A percentile compares a stretch with the other conserved stretches of the same genome.
phyloP scores from a whole-genome alignment of 1,140 invertebrate genomes.

The Phthorimaea operculella region DNA sequence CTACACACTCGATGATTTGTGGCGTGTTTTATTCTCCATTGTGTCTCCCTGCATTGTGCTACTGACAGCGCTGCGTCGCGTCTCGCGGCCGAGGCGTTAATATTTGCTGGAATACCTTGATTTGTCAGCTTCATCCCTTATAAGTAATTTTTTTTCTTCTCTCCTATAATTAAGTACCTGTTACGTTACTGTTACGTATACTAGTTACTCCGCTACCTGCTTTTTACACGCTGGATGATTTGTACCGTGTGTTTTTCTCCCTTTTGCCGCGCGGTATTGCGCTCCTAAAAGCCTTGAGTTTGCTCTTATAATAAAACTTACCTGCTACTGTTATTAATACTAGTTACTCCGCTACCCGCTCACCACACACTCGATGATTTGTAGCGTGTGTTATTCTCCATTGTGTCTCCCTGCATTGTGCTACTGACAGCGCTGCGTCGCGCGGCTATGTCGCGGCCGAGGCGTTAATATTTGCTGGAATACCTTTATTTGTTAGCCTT shows the following conservation, averaged over 20 bases:
- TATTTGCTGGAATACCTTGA: background rate
- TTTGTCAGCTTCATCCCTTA: background rate
- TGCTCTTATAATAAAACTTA: too few relatives aligned
- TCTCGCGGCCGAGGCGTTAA: background rate
- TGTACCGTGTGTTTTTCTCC: slow-evolving; percentile 19
- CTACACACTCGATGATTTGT: slow-evolving; percentile 18
- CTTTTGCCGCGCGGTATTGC: too few relatives aligned
- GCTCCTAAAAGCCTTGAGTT: too few relatives aligned
- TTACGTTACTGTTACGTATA: too few relatives aligned
- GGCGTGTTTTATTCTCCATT: slow-evolving; percentile 17
- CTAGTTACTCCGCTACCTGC: too few relatives aligned
- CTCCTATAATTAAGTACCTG: too few relatives aligned
- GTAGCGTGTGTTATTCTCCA: slow-evolving; percentile 18
- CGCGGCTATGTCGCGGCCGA: background rate
- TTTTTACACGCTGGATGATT: slow-evolving; percentile 16
- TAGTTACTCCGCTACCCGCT: too few relatives aligned
- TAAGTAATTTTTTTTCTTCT: too few relatives aligned
- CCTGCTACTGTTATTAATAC: background rate
- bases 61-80: background rate
- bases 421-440: background rate
- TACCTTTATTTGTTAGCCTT: background rate
- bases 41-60: slow-evolving; percentile 6
- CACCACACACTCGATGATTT: slow-evolving; percentile 16
- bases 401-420: slow-evolving; percentile 11
- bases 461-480: background rate